A percentile compares a stretch with the other conserved stretches of the same genome.
Conservation (phyloP, 2,888 invertebrate genomes). For the Tanytarsus gracilentus region DNA sequence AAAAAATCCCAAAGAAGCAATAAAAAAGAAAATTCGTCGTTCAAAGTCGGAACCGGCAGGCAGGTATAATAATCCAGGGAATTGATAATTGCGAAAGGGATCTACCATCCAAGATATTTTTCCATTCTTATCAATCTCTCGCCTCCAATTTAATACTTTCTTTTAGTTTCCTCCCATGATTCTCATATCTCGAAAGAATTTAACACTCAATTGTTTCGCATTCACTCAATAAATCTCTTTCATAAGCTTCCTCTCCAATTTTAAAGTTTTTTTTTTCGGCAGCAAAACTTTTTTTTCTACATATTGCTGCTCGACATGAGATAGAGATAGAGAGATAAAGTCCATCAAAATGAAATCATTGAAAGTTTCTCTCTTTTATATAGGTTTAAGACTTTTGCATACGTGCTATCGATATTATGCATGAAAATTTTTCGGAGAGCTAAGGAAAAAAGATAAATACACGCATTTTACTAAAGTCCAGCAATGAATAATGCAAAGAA, state of each 20-base stretch:
- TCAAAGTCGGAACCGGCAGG: background rate
- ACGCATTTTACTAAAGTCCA: too few relatives aligned
- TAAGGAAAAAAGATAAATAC: too few relatives aligned
- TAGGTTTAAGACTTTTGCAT: too few relatives aligned
- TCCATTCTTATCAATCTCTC: slow-evolving; percentile 13
- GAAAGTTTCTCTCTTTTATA: slow-evolving; percentile 11
- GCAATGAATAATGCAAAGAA: too few relatives aligned
- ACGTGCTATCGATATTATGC: too few relatives aligned
- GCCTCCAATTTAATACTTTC: background rate
- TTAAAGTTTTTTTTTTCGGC: slow-evolving; percentile 17
- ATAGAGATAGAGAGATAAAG: slow-evolving; percentile 13
- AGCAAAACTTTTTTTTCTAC: slow-evolving; percentile 19
- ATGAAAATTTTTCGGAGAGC: background rate
- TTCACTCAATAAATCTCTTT: slow-evolving; percentile 25
- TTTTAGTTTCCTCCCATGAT: background rate
- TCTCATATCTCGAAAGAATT: background rate
- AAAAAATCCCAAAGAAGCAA: background rate
- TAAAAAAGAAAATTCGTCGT: background rate
- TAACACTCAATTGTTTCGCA: slow-evolving; percentile 24
- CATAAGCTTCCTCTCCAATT: slow-evolving; percentile 28
- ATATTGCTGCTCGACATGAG: background rate
- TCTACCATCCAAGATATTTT: background rate
- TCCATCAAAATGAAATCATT: slow-evolving; percentile 23
- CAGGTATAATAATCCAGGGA: slow-evolving; percentile 1
- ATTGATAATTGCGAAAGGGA: slow-evolving; percentile 25